Conservation (phyloP, 2,888 invertebrate genomes). For the Rhynchonema sp. region DNA sequence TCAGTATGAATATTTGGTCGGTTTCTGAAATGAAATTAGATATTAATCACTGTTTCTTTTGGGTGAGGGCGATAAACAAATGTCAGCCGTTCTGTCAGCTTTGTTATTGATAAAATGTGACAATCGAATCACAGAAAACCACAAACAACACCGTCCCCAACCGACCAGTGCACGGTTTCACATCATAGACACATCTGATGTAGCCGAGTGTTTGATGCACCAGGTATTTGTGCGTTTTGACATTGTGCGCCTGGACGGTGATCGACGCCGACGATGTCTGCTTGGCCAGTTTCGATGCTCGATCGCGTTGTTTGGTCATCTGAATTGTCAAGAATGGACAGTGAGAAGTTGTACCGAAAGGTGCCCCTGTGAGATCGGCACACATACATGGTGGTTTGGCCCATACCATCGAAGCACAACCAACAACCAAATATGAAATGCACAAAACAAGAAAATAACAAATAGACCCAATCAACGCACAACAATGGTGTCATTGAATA, state of each 20-base stretch:
- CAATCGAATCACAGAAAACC: not conserved
- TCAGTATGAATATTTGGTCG: not conserved
- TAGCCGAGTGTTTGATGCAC: not conserved
- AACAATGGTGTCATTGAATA: conserved; percentile 57
- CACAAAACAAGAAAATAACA: no score
- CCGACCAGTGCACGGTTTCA: not conserved
- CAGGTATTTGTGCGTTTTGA: not conserved
- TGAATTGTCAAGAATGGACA: no score
- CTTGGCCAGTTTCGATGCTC: not conserved
- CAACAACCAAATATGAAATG: not conserved
- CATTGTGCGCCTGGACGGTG: not conserved
- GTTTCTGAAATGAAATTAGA: not conserved
- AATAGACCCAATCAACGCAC: not conserved
- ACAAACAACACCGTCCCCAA: not conserved
- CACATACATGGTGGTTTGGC: no score
- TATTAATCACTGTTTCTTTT: not conserved
- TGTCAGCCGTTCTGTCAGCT: no score
- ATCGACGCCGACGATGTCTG: not conserved
- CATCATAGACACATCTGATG: not conserved
- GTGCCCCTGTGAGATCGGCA: no score
- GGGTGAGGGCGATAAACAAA: not conserved
- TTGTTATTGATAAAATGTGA: no score
- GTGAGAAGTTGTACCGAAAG: no score
- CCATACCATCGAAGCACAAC: no score
- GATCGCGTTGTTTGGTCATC: not conserved